Evolutionary conservation across 92 coral and sea anemone species (phyloP).

Genomic region (Phenganax marumi): DNA sequence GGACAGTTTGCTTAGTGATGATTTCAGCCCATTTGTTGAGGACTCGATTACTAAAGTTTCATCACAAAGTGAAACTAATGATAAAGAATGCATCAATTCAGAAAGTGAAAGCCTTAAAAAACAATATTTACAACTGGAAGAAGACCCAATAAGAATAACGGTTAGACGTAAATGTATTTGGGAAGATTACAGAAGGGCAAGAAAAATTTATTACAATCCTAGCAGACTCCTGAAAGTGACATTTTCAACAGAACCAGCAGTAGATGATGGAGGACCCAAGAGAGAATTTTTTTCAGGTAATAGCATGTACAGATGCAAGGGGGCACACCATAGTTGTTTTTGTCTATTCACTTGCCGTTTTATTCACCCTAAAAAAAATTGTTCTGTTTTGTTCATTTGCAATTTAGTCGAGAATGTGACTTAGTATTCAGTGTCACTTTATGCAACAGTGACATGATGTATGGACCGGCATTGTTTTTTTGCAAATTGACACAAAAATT

Average conservation of each 20-base stretch:
- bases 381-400: too few relatives aligned
- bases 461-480: too few relatives aligned
- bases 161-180: conserved; percentile 50
- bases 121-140: background rate
- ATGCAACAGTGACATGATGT: too few relatives aligned
- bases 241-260: conserved; percentile 57
- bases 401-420: too few relatives aligned
- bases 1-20: background rate
- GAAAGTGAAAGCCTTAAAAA: background rate
- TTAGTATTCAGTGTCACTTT: too few relatives aligned
- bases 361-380: too few relatives aligned
- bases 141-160: conserved; percentile 29
- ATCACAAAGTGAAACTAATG: background rate
- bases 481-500: too few relatives aligned
- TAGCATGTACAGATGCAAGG: too few relatives aligned
- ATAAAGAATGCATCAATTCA: background rate
- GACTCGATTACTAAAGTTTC: background rate
- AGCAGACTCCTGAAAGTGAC: conserved; percentile 32
- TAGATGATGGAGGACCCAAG: too few relatives aligned
- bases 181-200: conserved; percentile 47
- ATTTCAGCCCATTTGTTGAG: background rate
- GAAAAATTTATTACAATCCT: conserved; percentile 33
- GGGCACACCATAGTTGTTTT: too few relatives aligned
- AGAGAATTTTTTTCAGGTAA: too few relatives aligned
- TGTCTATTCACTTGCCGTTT: too few relatives aligned